Conservation (phyloP, 2,888 invertebrate species). For the Melinaea marsaeus region DNA sequence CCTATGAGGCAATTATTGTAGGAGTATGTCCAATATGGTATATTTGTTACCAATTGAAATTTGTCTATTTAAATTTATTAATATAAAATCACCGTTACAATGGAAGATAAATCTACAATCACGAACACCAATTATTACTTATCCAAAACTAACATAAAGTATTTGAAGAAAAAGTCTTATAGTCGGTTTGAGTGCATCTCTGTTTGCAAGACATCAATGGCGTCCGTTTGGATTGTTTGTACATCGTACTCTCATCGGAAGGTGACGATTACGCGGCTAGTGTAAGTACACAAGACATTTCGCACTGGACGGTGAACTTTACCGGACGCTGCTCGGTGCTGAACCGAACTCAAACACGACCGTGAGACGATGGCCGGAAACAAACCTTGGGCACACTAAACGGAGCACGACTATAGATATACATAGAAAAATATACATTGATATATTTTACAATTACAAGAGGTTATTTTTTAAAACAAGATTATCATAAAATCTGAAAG, state of each 20-base stretch:
- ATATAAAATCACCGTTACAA: slow-evolving; percentile 33
- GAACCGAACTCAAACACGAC: slow-evolving; percentile 63
- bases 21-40: slow-evolving; percentile 67
- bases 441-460: too few relatives aligned
- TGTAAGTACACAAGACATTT: slow-evolving; percentile 39
- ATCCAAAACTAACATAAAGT: not conserved
- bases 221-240: slow-evolving; percentile 44
- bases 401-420: not conserved
- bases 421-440: too few relatives aligned
- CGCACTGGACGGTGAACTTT: slow-evolving; percentile 58
- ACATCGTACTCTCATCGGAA: slow-evolving; percentile 42
- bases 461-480: too few relatives aligned
- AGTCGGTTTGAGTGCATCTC: slow-evolving; percentile 17
- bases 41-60: slow-evolving; percentile 51
- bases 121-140: not conserved
- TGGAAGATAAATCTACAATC: slow-evolving; percentile 28
- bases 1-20: slow-evolving; percentile 61
- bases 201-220: slow-evolving; percentile 28
- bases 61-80: not conserved
- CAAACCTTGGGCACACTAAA: slow-evolving; percentile 43
- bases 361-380: slow-evolving; percentile 51
- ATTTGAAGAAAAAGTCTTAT: slow-evolving; percentile 2
- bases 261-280: slow-evolving; percentile 39
- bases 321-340: slow-evolving; percentile 47
- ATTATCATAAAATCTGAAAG: not conserved